phyloP scores from a whole-genome alignment of 2,113 vertebrate genomes.

The Actinemys pallida region DNA sequence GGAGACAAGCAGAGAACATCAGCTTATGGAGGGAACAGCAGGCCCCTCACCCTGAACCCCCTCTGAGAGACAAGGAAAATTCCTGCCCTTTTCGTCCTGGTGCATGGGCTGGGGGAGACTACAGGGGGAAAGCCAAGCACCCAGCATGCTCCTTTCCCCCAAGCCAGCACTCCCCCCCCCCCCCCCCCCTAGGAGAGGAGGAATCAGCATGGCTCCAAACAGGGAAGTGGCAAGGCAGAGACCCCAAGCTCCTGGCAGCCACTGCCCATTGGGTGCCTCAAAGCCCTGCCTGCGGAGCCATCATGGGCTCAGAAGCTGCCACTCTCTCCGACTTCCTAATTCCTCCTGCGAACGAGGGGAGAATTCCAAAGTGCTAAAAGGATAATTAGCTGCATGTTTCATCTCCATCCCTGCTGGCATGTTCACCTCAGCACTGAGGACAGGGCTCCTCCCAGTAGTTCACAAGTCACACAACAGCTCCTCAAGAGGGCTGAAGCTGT shows the following conservation, averaged over 20 bases:
- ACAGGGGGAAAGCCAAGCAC: neutral
- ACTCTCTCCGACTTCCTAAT: slow-evolving; percentile 26
- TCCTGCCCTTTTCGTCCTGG: neutral
- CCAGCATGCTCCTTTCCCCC: neutral
- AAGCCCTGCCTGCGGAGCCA: neutral
- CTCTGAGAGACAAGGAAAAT: neutral
- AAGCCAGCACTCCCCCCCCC: too few species aligned
- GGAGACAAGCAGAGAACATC: slow-evolving; percentile 52
- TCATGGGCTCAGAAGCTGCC: slow-evolving; percentile 34
- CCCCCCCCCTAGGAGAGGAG: neutral
- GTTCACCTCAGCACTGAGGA: slow-evolving; percentile 68
- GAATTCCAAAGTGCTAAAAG: slow-evolving; percentile 70
- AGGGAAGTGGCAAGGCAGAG: neutral
- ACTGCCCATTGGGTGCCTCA: neutral
- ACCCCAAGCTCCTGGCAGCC: neutral
- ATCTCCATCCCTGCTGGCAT: slow-evolving; percentile 65
- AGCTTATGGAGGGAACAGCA: neutral
- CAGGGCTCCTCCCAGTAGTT: slow-evolving; percentile 62
- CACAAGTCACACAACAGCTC: slow-evolving; percentile 69
- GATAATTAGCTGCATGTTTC: slow-evolving; percentile 70
- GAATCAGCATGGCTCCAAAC: neutral
- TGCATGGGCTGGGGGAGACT: neutral
- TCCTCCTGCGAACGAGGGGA: slow-evolving; percentile 41
- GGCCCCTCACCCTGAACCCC: neutral
- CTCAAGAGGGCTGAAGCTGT: slow-evolving; percentile 65